Evolutionary conservation across 2,888 invertebrate species (phyloP).

Genomic region (Leucophenga montana): DNA sequence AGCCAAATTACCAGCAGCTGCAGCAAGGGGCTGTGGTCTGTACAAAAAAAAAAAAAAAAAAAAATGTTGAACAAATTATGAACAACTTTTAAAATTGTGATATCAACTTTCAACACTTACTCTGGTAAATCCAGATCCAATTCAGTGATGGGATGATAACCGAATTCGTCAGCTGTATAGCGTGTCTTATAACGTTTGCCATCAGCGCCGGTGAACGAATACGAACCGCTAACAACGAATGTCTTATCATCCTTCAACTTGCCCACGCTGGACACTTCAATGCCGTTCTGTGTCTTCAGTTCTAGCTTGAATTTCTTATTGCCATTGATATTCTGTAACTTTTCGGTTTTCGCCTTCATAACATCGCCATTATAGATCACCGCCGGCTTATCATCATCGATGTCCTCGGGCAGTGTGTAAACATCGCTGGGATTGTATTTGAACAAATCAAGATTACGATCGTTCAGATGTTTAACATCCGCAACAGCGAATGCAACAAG

Average conservation of each 20-base stretch:
- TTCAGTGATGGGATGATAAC: conserved; percentile 73
- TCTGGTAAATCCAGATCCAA: conserved; percentile 71
- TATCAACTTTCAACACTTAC: conserved; percentile 47
- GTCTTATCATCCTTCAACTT: conserved; percentile 72
- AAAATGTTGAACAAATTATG: neutral
- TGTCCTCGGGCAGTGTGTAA: conserved; percentile 70
- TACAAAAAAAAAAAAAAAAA: neutral
- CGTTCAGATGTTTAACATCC: conserved; percentile 65
- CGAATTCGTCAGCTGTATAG: conserved; percentile 73
- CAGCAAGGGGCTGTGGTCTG: conserved; percentile 55
- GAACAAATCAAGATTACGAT: conserved; percentile 68
- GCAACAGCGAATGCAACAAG: conserved; percentile 59
- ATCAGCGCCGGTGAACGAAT: conserved; percentile 73
- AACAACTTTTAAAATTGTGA: neutral
- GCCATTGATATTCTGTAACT: conserved; percentile 65
- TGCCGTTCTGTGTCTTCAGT: conserved; percentile 72
- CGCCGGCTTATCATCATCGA: conserved; percentile 71
- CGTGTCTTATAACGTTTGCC: conserved; percentile 72
- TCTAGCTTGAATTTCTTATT: conserved; percentile 71
- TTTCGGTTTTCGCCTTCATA: conserved; percentile 69
- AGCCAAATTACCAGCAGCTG: conserved; percentile 51
- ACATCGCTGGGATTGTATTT: conserved; percentile 70
- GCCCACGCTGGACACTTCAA: conserved; percentile 71
- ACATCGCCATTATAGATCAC: conserved; percentile 68
- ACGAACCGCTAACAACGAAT: conserved; percentile 72